Base-by-base conservation (phyloP, 2,888 invertebrate species). In the Lobophora halterata region DNA sequence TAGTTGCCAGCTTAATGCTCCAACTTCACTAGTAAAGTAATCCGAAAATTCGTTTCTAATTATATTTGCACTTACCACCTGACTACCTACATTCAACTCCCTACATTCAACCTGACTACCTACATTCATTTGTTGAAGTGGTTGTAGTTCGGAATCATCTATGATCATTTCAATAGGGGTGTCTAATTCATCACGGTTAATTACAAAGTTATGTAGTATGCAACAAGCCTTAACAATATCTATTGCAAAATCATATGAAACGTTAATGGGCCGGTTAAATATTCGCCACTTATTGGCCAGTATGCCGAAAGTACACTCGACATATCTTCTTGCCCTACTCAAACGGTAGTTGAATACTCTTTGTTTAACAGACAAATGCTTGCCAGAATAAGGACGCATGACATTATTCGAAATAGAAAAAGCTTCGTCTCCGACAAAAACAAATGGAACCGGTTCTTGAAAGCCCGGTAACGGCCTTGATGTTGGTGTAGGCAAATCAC, bases 1-100 rank as follows among this genome's bases (percentile, higher is more conserved):
- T 51, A 50, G 33, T 55, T 52, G 45, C 50, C 50, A 55, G 41
- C 41, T 47, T 39, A 51, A 49, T 35, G 50, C 46, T 36, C 47
- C 51, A 46, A 46, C 42, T 39, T 49, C 46, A 49, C 47, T 54
- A 29, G 44, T 40, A 48, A 49, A 52, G 41, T 54, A 47, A 51
- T 52, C 40, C 42, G 51, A 47, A 48, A 27, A 54, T 48, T 52
- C 44, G 46, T 54, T 45, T 48, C 51, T 45, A 20, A 51, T 52
- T 49, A 48, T 44, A 51, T 52, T 48, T 46, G 48, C 48, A 47
- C 43, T 41, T 34, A 45, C 36, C 26, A 33, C 32, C 47, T 49
- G 40, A 46, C 35, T 50, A 47, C 44, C 42, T 42, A 36, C 39
- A 46, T 53, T 48, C 48, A 40, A 44, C 39, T 24, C 27, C n/a